phyloP scores from a whole-genome alignment of 2,888 invertebrate genomes.

The Malacosoma neustria region DNA sequence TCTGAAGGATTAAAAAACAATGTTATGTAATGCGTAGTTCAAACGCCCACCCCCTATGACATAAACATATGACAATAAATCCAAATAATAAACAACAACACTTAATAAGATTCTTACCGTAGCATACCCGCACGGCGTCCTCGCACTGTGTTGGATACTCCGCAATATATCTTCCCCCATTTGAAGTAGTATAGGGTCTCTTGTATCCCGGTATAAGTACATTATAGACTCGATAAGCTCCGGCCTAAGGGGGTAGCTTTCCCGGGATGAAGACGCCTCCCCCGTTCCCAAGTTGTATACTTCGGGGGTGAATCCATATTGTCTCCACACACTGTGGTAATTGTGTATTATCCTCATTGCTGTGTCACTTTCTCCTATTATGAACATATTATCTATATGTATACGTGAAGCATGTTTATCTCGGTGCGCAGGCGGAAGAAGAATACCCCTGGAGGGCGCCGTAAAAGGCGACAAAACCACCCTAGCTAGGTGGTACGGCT shows the following conservation, averaged over 20 bases:
- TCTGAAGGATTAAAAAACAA: too few relatives aligned
- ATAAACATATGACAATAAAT: too few relatives aligned
- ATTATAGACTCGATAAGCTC: constrained; percentile 97
- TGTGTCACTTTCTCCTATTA: constrained; percentile 89
- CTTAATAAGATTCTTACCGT: constrained; percentile 77
- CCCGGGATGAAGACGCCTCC: constrained; percentile 87
- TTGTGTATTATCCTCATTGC: constrained; percentile 96
- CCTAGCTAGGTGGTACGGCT: too few relatives aligned
- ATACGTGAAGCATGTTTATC: too few relatives aligned
- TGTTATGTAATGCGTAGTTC: too few relatives aligned
- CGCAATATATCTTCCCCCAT: constrained; percentile 95
- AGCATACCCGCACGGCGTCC: constrained; percentile 97
- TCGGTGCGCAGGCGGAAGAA: too few relatives aligned
- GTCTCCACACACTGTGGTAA: constrained; percentile 97
- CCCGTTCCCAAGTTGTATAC: constrained; percentile 96
- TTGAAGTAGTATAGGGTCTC: constrained; percentile 93
- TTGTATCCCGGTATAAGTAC: constrained; percentile 95
- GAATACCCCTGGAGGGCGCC: too few relatives aligned
- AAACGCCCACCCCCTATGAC: too few relatives aligned
- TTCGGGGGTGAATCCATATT: constrained; percentile 98
- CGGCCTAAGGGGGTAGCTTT: constrained; percentile 95
- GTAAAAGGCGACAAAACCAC: too few relatives aligned
- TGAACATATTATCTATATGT: too few relatives aligned
- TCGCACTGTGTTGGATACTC: constrained; percentile 94
- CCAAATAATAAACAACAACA: not conserved